phyloP scores from a whole-genome alignment of 1,140 invertebrate species.

The Leptinotarsa defecta region DNA sequence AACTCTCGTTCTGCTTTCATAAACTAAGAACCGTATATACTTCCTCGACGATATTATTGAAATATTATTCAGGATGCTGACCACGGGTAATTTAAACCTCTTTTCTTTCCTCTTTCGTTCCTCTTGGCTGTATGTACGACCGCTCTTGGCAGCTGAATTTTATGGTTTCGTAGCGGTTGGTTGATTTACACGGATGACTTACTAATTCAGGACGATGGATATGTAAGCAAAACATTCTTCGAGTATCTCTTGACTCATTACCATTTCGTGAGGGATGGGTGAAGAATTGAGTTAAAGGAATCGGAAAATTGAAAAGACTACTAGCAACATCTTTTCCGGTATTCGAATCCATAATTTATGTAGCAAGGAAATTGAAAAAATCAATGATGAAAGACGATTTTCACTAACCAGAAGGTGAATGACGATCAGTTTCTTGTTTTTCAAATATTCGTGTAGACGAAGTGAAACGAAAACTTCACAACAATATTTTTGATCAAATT shows the following conservation, averaged over 20 bases:
- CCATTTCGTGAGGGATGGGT: background rate
- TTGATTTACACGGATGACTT: constrained; percentile 17
- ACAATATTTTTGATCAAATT: too few relatives aligned
- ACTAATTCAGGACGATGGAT: constrained; percentile 10
- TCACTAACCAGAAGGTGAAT: too few relatives aligned
- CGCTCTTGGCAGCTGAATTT: constrained; percentile 16
- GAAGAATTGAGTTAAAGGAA: background rate
- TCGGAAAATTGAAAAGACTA: background rate
- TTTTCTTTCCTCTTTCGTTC: constrained; percentile 13
- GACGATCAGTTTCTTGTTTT: too few relatives aligned
- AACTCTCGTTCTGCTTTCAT: constrained; percentile 3
- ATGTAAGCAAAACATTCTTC: constrained; percentile 10
- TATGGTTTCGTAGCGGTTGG: constrained; percentile 13
- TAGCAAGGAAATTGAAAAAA: too few relatives aligned
- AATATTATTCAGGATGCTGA: constrained; percentile 18
- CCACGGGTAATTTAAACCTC: constrained; percentile 9
- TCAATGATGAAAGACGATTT: too few relatives aligned
- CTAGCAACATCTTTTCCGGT: too few relatives aligned
- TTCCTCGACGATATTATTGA: constrained; percentile 15
- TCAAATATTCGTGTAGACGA: too few relatives aligned
- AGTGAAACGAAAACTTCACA: too few relatives aligned
- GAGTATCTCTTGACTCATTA: background rate
- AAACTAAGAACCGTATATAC: background rate
- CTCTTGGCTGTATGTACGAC: constrained; percentile 10
- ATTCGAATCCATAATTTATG: too few relatives aligned